These are phyloP conservation scores for Lethrus apterus DNA, from an alignment of 1,140 invertebrate species.

Conservation along the genomic window DNA sequence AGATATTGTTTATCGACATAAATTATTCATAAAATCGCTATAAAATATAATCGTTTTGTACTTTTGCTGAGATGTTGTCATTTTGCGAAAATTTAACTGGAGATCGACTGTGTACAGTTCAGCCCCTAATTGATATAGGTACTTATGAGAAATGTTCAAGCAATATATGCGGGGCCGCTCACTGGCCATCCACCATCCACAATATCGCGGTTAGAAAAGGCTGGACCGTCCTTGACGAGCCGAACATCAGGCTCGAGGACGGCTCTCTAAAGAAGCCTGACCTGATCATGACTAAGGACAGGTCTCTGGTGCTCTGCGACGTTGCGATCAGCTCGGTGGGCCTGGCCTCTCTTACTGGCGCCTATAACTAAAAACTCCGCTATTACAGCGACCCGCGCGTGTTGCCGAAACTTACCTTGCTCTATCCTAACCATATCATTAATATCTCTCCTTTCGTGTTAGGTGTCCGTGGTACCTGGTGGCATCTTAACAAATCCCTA, in stretches of 20 bases:
- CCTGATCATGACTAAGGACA: constrained; percentile 3
- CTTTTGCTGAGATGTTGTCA: too few species aligned
- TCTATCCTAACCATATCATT: not conserved
- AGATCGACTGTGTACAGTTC: too few species aligned
- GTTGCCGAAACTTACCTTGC: not conserved
- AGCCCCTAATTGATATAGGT: too few species aligned
- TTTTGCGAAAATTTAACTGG: too few species aligned
- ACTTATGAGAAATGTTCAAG: too few species aligned
- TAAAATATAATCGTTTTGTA: too few species aligned
- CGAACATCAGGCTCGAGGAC: constrained; percentile 6
- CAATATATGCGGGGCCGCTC: too few species aligned
- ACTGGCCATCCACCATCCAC: not conserved
- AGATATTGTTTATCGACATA: too few species aligned
- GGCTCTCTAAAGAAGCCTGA: constrained; percentile 14
- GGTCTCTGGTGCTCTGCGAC: constrained; percentile 11
- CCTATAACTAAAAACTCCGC: constrained; percentile 4
- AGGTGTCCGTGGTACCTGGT: constrained; percentile 3
- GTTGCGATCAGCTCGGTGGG: constrained; percentile 14
- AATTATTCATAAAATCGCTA: too few species aligned
- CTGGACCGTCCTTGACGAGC: constrained; percentile 13
- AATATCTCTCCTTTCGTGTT: constrained; percentile 1
- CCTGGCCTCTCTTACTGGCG: not conserved
- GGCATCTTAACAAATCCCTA: not conserved
- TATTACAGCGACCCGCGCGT: not conserved
- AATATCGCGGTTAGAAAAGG: constrained; percentile 59